These are phyloP conservation scores for Phyllotis vaccarum DNA, from an alignment of 2,797 vertebrate species.

Conservation along the genomic window DNA sequence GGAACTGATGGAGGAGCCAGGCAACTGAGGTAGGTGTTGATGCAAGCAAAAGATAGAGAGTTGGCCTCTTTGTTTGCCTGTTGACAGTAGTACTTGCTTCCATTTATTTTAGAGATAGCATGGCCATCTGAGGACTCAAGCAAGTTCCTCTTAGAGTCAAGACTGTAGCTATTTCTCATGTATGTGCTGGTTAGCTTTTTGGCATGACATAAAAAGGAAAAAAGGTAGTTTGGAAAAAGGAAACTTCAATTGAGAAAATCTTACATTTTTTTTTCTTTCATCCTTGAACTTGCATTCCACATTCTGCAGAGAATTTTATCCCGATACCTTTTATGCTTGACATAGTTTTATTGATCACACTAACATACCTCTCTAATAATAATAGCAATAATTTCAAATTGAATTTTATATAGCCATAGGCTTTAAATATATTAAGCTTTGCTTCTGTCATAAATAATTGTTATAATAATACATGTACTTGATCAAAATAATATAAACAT, in stretches of 20 bases:
- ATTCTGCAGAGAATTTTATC: conserved; percentile 42
- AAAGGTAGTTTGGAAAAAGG: not conserved
- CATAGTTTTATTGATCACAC: conserved; percentile 64
- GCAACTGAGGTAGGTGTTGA: not conserved
- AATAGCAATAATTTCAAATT: conserved; percentile 60
- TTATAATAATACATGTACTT: conserved; percentile 43
- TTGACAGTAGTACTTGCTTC: not conserved
- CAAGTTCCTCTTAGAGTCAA: not conserved
- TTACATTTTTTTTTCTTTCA: not conserved
- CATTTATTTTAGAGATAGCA: not conserved
- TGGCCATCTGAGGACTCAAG: not conserved
- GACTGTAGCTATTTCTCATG: not conserved
- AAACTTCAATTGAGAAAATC: not conserved
- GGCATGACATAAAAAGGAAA: no score
- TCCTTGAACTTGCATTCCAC: conserved; percentile 47
- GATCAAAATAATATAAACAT: conserved; percentile 38
- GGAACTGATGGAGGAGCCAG: not conserved
- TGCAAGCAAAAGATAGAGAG: not conserved
- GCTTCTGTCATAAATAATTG: conserved; percentile 11
- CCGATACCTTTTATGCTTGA: conserved; percentile 54
- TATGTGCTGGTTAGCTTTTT: not conserved
- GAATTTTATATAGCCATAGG: conserved; percentile 36
- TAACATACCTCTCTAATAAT: conserved; percentile 22
- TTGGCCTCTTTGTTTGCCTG: not conserved
- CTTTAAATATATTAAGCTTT: conserved; percentile 37